Evolutionary conservation across 2,888 invertebrate genomes (phyloP).

Genomic region (Drosophila mettleri): DNA sequence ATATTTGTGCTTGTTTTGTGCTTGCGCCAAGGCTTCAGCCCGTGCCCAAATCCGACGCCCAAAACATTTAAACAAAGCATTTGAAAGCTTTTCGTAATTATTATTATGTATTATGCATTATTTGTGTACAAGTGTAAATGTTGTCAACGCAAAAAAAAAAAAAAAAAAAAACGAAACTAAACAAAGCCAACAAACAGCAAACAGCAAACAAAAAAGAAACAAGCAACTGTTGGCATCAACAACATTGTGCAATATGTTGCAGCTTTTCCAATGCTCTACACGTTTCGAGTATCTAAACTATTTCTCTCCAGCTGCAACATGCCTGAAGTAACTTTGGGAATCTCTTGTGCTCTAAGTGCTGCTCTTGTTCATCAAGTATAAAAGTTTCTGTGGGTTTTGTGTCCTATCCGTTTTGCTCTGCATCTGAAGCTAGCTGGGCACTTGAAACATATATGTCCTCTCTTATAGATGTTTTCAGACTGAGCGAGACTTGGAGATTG

Average conservation of each 20-base stretch:
- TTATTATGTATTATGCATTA: constrained; percentile 73
- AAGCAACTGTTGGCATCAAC: constrained; percentile 15
- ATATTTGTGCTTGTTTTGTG: constrained; percentile 21
- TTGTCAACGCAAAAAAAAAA: constrained; percentile 51
- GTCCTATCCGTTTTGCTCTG: no score
- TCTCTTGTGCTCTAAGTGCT: no score
- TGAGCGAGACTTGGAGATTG: no score
- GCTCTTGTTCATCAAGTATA: no score
- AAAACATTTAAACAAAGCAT: constrained; percentile 54
- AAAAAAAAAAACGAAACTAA: constrained; percentile 9
- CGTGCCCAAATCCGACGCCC: constrained; percentile 32
- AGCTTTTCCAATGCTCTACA: constrained; percentile 19
- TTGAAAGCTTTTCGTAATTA: constrained; percentile 72
- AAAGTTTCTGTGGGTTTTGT: neutral
- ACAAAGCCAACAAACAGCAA: constrained; percentile 1
- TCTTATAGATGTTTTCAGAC: no score
- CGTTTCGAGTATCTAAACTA: neutral
- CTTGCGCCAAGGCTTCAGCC: constrained; percentile 41
- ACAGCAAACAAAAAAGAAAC: constrained; percentile 14
- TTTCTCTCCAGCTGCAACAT: neutral
- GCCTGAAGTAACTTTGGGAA: no score
- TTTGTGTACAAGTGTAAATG: constrained; percentile 61
- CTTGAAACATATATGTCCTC: no score
- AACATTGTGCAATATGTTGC: constrained; percentile 49
- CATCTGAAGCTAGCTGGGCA: no score